phyloP scores from a whole-genome alignment of 2,797 vertebrate species.

The Cyprinodon diabolis region DNA sequence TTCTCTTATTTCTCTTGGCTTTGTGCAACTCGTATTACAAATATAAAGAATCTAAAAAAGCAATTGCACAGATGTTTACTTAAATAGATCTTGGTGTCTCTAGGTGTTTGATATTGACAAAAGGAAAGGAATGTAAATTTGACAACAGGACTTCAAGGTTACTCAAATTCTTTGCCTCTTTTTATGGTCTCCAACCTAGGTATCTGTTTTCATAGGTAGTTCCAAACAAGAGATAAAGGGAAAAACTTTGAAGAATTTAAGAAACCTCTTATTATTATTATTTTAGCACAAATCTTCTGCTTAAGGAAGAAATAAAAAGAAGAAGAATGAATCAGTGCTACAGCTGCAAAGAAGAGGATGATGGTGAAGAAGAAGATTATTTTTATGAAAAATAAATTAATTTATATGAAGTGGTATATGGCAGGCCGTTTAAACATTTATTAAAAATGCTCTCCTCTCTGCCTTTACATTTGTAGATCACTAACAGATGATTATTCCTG shows the following conservation, averaged over 20 bases:
- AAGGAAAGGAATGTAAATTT: constrained; percentile 19
- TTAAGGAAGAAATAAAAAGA: constrained; percentile 32
- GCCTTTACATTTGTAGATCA: too few relatives aligned
- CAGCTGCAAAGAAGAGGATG: too few relatives aligned
- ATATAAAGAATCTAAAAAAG: constrained; percentile 11
- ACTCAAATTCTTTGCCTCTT: constrained; percentile 7
- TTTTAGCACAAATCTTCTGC: constrained; percentile 52
- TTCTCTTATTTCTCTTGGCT: neutral
- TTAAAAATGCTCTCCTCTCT: too few relatives aligned
- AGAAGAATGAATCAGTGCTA: too few relatives aligned
- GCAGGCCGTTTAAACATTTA: too few relatives aligned
- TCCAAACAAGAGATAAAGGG: constrained; percentile 9
- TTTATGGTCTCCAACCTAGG: constrained; percentile 3
- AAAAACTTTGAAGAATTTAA: constrained; percentile 26
- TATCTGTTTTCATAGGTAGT: constrained; percentile 35
- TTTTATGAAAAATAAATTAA: too few relatives aligned
- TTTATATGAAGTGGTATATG: too few relatives aligned
- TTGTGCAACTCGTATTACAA: constrained; percentile 10
- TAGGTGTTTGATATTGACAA: constrained; percentile 9
- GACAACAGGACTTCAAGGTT: constrained; percentile 20
- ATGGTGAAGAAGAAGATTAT: too few relatives aligned
- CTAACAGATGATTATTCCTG: too few relatives aligned
- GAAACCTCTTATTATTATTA: constrained; percentile 48
- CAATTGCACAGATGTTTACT: constrained; percentile 17
- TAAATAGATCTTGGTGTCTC: constrained; percentile 8